Conservation (phyloP, 1,140 invertebrate genomes). For the Plectrocnemia conspersa region DNA sequence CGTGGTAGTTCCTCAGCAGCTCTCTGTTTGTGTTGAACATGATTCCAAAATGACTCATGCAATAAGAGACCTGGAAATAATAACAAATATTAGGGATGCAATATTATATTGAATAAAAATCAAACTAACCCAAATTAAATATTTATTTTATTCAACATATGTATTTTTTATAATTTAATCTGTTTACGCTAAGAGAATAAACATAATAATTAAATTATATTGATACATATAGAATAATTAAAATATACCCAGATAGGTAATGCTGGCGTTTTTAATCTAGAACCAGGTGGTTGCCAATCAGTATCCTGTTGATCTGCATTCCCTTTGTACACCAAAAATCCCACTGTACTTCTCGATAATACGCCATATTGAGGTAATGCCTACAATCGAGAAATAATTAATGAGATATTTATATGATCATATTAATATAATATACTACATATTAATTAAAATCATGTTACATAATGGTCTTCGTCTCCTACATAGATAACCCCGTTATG, state of each 20-base stretch:
- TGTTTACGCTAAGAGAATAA: not conserved
- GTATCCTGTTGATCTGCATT: slow-evolving; percentile 47
- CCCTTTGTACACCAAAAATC: slow-evolving; percentile 63
- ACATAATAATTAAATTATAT: not conserved
- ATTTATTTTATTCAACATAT: not conserved
- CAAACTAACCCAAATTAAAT: not conserved
- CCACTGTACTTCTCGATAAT: slow-evolving; percentile 64
- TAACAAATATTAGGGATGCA: not conserved
- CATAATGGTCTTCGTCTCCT: slow-evolving; percentile 71
- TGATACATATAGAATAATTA: not conserved
- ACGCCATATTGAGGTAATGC: slow-evolving; percentile 71
- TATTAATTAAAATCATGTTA: slow-evolving; percentile 39
- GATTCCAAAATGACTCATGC: slow-evolving; percentile 69
- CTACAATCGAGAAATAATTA: too few species aligned
- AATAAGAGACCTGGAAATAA: slow-evolving; percentile 55
- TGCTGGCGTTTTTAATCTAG: slow-evolving; percentile 76
- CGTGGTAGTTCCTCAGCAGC: slow-evolving; percentile 75
- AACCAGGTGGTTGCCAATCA: slow-evolving; percentile 60
- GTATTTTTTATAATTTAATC: not conserved
- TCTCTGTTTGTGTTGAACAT: slow-evolving; percentile 77
- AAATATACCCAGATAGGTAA: slow-evolving; percentile 67
- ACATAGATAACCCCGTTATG: slow-evolving; percentile 82
- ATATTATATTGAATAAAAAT: slow-evolving; percentile 10
- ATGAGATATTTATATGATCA: not conserved
- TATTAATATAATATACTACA: not conserved